Conservation (phyloP, 2,113 vertebrate genomes). For the Scophthalmus maximus region DNA sequence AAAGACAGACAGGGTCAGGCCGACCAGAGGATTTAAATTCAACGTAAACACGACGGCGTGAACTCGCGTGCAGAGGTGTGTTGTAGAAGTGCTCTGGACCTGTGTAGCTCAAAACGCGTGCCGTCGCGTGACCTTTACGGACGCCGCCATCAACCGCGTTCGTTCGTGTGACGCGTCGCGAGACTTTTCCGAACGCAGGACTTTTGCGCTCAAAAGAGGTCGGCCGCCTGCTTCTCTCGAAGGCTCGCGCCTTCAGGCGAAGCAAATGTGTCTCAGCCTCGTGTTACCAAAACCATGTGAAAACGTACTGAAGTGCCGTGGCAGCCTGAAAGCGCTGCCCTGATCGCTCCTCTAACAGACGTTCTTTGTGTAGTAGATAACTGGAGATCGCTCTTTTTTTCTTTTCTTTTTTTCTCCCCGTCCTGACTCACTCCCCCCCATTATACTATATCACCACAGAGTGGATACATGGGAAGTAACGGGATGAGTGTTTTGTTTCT, state of each 20-base stretch:
- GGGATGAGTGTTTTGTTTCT: constrained; percentile 21
- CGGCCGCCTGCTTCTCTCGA: no score
- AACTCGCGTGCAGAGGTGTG: neutral
- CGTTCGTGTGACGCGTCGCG: neutral
- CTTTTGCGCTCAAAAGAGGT: no score
- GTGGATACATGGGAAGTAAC: constrained; percentile 6
- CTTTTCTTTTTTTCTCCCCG: neutral
- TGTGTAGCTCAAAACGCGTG: neutral
- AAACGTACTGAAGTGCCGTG: neutral
- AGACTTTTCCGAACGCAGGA: no score
- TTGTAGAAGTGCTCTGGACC: neutral
- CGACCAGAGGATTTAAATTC: neutral
- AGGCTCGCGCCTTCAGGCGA: neutral
- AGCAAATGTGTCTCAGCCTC: neutral
- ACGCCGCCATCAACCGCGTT: neutral
- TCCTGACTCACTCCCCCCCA: neutral
- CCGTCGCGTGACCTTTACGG: neutral
- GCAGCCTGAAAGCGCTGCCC: neutral
- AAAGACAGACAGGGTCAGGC: neutral
- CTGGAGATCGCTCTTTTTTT: constrained; percentile 41
- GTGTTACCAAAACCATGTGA: neutral
- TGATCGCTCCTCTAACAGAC: neutral
- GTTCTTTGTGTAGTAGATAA: constrained; percentile 36
- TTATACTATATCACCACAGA: neutral
- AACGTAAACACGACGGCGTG: neutral